Evolutionary conservation across 2,797 vertebrate species (phyloP), one percentile per base, ranked within the genome.

Genomic region (Sebastes iracundus): DNA sequence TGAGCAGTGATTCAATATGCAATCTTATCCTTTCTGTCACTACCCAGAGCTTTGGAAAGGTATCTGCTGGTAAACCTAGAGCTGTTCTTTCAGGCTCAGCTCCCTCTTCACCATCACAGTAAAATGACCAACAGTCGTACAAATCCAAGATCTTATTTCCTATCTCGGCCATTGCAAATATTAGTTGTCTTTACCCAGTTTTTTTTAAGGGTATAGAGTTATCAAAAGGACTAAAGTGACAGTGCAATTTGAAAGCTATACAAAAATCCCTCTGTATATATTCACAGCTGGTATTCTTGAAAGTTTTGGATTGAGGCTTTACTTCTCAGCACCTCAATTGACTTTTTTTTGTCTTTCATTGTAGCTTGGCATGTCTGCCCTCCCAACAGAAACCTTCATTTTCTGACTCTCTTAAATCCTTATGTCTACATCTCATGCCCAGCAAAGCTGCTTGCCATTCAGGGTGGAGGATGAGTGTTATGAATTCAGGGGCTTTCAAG

Each of bases 391-490:
- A 82, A 77, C 70, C 60, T 86, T 78, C 32, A 76, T 83, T 85
- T 80, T 86, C 73, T 75, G 62, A 78, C 63, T 79, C 64, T 75
- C 74, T 65, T 73, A 88, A 91, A 85, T 83, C 82, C 83, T 72
- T 68, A 64, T 16, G 65, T 83, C 68, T 83, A 88, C 84, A 82
- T 77, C 78, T 85, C 67, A 77, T 72, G 74, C 80, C 68, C 75
- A 80, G 72, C 74, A 46, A 85, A 80, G 25, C 83, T 77, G 67
- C 69, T 86, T 87, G 81, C 68, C 81, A 90, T 89, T 87, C 85
- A 82, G n/a, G 11, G 32, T 52, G 60, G 64, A 75, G 30, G 56
- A 79, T 32, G 20, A 66, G n/a, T 65, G 58, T 73, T 83, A 76
- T 53, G 23, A 59, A 86, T 90, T 83, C 78, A 80, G 82, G 42